Evolutionary conservation across 2,888 invertebrate species (phyloP).

Genomic region (Oxytorus armatus): DNA sequence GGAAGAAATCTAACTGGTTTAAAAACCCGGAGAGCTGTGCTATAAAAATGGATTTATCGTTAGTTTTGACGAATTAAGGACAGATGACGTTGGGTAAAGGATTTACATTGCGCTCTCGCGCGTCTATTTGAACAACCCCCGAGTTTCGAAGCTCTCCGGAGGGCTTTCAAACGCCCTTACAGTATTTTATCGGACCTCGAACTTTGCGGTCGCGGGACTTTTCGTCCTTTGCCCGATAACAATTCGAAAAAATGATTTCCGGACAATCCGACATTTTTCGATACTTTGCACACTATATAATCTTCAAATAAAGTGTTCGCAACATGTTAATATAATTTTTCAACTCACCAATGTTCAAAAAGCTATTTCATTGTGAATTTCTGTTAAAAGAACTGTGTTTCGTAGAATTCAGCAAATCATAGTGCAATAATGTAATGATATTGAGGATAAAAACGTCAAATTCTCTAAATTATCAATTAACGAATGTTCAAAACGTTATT

Average conservation of each 20-base stretch:
- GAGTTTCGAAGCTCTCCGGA: constrained; percentile 1
- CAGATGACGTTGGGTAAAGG: not conserved
- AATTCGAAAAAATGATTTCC: not conserved
- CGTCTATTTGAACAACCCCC: constrained; percentile 24
- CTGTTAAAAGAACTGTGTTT: not conserved
- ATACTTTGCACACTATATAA: no score
- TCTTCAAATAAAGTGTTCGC: no score
- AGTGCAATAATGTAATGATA: no score
- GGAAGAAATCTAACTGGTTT: no score
- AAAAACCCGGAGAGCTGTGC: no score
- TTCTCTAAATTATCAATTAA: no score
- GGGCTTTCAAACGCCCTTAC: not conserved
- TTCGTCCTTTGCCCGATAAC: constrained; percentile 2
- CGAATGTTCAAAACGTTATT: no score
- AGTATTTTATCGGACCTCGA: constrained; percentile 31
- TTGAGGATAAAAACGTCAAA: no score
- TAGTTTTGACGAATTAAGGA: not conserved
- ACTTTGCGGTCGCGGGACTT: constrained; percentile 15
- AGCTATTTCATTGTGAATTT: not conserved
- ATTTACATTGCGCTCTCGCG: not conserved
- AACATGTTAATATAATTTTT: no score
- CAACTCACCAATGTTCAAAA: no score
- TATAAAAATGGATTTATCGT: not conserved
- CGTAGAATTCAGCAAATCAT: not conserved
- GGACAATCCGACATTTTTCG: no score